Evolutionary conservation across 2,797 vertebrate genomes (phyloP), one percentile per base, ranked within the genome.

Genomic region (Tangara arthus): DNA sequence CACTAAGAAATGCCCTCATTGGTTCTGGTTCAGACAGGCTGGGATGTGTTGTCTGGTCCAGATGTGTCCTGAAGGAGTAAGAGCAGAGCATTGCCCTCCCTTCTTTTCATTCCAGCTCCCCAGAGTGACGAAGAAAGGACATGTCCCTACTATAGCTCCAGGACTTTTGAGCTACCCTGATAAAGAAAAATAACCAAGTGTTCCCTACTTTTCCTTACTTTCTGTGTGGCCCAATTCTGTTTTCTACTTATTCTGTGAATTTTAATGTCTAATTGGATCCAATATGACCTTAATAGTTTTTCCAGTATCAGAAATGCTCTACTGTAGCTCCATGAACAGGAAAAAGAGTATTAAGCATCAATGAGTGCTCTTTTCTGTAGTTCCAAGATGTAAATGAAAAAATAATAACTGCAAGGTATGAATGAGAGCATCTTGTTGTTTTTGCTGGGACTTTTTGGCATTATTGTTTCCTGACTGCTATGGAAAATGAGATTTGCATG

Each of bases 201-300:
- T 94, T 85, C 60, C 35, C 32, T 73, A 6, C 19, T 65, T 94
- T 61, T 68, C 41, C 56, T 66, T 89, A 37, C 8, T 65, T 66
- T 91, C 64, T 80, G 60, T 93, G 70, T 76, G 34, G 50, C 61
- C 44, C 47, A 69, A 2, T 32, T 79, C 23, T 50, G 47, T 95
- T 93, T 94, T 91, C 50, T 89, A 79, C 66, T 60, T 91, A 27
- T 46, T 90, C 89, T 93, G 65, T 96, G 60, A 71, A 35, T 63
- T 96, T 42, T 90, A 86, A 64, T 94, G 77, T 17, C 49, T 94
- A 93, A 93, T 70, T 82, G 18, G 61, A 75, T 50, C 35, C 93
- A 66, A 90, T 94, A 91, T 7, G 18, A 17, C 19, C 53, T 90
- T 89, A 85, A 80, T 57, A 24, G 13, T 80, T 94, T 84, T 94